Percentiles rank a stretch among this genome's conserved stretches.
These are phyloP conservation scores for Alosa alosa DNA, from an alignment of 2,113 vertebrate genomes.

Conservation along the genomic window DNA sequence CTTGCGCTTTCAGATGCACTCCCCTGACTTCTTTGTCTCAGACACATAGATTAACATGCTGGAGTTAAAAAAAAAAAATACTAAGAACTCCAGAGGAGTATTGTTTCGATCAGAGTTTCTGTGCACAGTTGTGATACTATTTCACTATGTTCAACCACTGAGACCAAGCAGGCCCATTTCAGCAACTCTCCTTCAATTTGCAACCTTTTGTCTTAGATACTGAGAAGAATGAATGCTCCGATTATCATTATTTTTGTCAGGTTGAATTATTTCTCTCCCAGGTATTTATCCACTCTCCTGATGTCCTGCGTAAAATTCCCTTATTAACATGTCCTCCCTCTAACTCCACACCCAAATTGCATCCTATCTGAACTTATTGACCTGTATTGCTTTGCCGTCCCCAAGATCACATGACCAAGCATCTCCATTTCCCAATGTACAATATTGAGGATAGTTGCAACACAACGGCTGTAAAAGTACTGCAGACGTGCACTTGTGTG, in stretches of 20 bases:
- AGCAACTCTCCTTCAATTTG: not conserved
- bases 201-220: not conserved
- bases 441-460: not conserved
- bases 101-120: not conserved
- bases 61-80: not conserved
- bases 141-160: not conserved
- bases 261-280: not conserved
- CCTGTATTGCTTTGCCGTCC: not conserved
- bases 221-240: not conserved
- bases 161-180: not conserved
- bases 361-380: not conserved
- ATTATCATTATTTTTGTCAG: not conserved
- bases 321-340: not conserved
- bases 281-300: not conserved
- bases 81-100: not conserved
- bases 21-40: conserved; percentile 21
- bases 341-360: not conserved
- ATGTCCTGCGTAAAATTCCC: not conserved
- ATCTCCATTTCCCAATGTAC: not conserved
- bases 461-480: not conserved
- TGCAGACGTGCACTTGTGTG: not conserved
- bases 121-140: not conserved
- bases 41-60: not conserved
- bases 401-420: not conserved
- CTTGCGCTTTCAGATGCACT: conserved; percentile 46